These are phyloP conservation scores for Aldrovandia affinis DNA, from an alignment of 2,797 vertebrate species.

Conservation along the genomic window DNA sequence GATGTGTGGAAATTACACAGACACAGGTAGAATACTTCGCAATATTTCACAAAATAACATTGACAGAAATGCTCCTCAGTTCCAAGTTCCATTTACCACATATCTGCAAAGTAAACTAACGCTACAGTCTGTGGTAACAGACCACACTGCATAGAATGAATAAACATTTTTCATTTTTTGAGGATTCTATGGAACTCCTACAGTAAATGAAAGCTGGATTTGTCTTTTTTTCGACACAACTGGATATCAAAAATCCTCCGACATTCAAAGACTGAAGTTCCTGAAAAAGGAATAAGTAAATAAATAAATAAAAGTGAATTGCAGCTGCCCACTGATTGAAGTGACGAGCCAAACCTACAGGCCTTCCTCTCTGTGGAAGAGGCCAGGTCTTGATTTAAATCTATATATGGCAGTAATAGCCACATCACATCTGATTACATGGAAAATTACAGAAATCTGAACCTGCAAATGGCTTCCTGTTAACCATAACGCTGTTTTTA, in stretches of 20 bases:
- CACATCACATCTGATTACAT: conserved; percentile 54
- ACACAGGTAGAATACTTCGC: background rate
- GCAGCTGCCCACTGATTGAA: conserved; percentile 53
- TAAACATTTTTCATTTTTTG: conserved; percentile 25
- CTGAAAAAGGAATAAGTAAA: conserved; percentile 4
- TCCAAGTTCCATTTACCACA: background rate
- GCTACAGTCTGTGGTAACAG: conserved; percentile 19
- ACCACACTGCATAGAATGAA: conserved; percentile 27
- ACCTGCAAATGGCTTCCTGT: conserved; percentile 44
- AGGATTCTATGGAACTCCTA: background rate
- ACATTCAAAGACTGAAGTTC: conserved; percentile 17
- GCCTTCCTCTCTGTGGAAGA: conserved; percentile 18
- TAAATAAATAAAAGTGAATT: conserved; percentile 30
- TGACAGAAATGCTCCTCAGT: background rate
- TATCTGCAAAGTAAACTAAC: background rate
- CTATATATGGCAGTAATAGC: conserved; percentile 49
- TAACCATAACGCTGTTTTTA: conserved; percentile 48
- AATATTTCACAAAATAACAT: background rate
- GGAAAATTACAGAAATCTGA: conserved; percentile 55
- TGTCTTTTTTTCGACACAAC: background rate
- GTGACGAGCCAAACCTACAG: conserved; percentile 58
- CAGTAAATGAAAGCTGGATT: background rate
- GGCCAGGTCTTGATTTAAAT: conserved; percentile 51
- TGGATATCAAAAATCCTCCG: background rate
- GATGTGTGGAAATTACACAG: background rate